Conservation (phyloP, 2,888 invertebrate genomes). For the Cryptocephalus primarius region DNA sequence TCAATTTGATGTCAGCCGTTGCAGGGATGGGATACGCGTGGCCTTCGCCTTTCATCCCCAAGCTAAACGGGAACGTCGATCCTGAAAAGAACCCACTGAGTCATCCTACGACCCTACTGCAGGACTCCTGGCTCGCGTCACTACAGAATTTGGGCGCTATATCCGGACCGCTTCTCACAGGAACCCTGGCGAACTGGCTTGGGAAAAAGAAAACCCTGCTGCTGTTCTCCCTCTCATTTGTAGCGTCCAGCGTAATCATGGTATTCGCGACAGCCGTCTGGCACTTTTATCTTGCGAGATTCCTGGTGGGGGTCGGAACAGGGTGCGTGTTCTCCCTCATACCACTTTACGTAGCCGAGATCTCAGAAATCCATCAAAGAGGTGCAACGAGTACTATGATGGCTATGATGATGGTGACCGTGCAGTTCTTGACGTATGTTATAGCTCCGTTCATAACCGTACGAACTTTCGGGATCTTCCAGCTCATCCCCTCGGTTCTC, state of each 20-base stretch:
- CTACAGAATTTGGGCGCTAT: constrained; percentile 20
- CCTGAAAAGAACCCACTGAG: constrained; percentile 17
- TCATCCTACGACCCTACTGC: constrained; percentile 12
- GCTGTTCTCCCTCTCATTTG: constrained; percentile 50
- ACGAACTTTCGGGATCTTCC: constrained; percentile 12
- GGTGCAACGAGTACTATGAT: constrained; percentile 37
- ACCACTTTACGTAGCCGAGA: constrained; percentile 81
- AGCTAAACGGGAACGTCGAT: constrained; percentile 12
- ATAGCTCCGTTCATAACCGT: constrained; percentile 19
- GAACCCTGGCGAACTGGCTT: constrained; percentile 12
- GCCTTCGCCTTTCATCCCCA: constrained; percentile 22
- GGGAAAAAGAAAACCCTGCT: constrained; percentile 60
- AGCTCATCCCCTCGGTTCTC: constrained; percentile 13
- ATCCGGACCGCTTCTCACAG: constrained; percentile 19
- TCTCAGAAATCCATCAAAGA: constrained; percentile 64
- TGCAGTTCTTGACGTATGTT: constrained; percentile 13
- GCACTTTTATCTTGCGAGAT: constrained; percentile 41
- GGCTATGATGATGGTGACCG: constrained; percentile 11
- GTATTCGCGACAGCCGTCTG: constrained; percentile 14
- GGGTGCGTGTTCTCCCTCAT: constrained; percentile 60
- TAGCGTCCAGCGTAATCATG: constrained; percentile 36
- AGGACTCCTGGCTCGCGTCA: constrained; percentile 23
- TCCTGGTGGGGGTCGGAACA: constrained; percentile 51
- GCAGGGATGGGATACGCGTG: constrained; percentile 19
- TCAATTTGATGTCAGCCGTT: constrained; percentile 18